Conservation (phyloP, 1,140 invertebrate genomes). For the Achroia grisella region DNA sequence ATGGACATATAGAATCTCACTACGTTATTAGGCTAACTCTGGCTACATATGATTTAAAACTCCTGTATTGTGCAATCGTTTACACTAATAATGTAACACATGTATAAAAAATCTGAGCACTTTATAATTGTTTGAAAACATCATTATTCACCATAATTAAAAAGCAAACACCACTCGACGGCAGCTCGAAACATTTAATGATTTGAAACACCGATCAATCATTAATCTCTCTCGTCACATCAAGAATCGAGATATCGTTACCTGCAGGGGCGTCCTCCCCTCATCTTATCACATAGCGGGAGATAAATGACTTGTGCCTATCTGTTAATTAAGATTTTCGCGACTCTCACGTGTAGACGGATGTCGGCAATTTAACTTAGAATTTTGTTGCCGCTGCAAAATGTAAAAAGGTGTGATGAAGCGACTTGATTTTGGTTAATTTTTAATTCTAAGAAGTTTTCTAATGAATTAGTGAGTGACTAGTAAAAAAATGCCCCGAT, state of each 20-base stretch:
- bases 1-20: too few relatives aligned
- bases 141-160: constrained; percentile 1
- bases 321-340: constrained; percentile 73
- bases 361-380: constrained; percentile 62
- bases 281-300: constrained; percentile 51
- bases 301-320: constrained; percentile 61
- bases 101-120: background rate
- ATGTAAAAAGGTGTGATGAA: background rate
- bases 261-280: constrained; percentile 38
- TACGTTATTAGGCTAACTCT: too few relatives aligned
- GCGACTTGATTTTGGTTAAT: too few relatives aligned
- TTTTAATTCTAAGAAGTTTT: too few relatives aligned
- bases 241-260: constrained; percentile 29
- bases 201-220: constrained; percentile 35
- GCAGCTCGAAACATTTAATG: constrained; percentile 18
- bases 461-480: too few relatives aligned
- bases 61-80: too few relatives aligned
- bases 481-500: too few relatives aligned
- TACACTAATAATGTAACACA: too few relatives aligned
- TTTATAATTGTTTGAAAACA: background rate
- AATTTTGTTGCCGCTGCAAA: constrained; percentile 11
- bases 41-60: too few relatives aligned
- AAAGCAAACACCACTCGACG: background rate
- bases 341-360: constrained; percentile 54
- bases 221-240: constrained; percentile 38